Base-by-base conservation (phyloP, 2,888 invertebrate genomes). In the Cantharis flavilabris region DNA sequence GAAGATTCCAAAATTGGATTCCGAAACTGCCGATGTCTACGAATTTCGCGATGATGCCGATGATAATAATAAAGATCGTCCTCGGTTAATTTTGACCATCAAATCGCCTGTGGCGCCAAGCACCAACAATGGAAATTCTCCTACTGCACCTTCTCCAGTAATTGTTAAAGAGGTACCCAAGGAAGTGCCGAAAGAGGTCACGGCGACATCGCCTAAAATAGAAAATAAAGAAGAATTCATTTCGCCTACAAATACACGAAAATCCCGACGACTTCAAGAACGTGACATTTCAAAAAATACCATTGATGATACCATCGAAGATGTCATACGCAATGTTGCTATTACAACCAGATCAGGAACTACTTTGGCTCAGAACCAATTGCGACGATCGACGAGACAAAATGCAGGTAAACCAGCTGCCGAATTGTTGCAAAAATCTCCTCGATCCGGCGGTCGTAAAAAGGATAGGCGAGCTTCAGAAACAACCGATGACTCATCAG, bases 1-100 rank as follows among this genome's bases (percentile, higher is more conserved):
- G 80, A 92, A 91, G 86, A 84, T 89, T 0, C 89, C 89, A 3
- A 90, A 89, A 84, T 89, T 89, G 10, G 92, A 90, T 81, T 91
- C 89, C 82, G 92, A 92, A 82, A 88, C 91, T 70, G 93, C 94
- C 10, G 97, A 97, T 85, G 92, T 97, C 3, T 97, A 97, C 86
- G 97, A 97, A 86, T 97, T 97, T 86, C 94, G 95, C 82, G 97
- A 97, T 85, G 97, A 97, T 86, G 95, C 96, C 5, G 94, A 94
- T 63, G 97, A 97, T 84, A 88, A 86, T 67, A 89, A 89, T 76
- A 92, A 92, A 84, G 88, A 90, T 74, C 91, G 96, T 20, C 96
- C 96, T 0, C 90, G 96, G 63, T 88, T 96, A 69, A 95, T 96
- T 82, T 89, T 96, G 65, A 96, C 96, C 0, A 96, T 96, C 77